Evolutionary conservation across 2,113 vertebrate species (phyloP).

Genomic region (Archilochus colubris): DNA sequence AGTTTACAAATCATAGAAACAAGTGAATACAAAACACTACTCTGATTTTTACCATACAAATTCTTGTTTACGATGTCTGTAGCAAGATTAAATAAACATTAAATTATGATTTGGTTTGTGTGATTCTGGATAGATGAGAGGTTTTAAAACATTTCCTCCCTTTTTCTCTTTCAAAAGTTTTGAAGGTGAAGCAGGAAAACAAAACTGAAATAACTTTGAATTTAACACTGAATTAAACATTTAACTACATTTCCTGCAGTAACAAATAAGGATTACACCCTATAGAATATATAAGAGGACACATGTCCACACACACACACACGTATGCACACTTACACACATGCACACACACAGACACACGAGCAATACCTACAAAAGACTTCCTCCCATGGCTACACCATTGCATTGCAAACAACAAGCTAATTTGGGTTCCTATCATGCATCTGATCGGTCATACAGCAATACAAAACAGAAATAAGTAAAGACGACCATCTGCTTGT

Average conservation of each 20-base stretch:
- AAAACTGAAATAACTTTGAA: conserved; percentile 28
- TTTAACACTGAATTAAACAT: not conserved
- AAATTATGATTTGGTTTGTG: conserved; percentile 22
- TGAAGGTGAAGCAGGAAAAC: conserved; percentile 35
- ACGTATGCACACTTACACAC: not conserved
- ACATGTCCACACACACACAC: not conserved
- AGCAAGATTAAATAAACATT: conserved; percentile 25
- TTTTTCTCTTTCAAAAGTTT: conserved; percentile 29
- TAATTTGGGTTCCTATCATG: conserved; percentile 99
- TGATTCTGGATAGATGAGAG: not conserved
- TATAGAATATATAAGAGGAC: conserved; percentile 1
- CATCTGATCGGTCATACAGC: conserved; percentile 99
- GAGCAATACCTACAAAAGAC: conserved; percentile 68
- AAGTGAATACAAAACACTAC: conserved; percentile 14
- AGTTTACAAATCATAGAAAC: conserved; percentile 36
- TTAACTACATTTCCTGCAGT: conserved; percentile 1
- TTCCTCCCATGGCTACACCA: conserved; percentile 87
- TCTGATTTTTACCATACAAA: conserved; percentile 43
- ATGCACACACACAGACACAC: not conserved
- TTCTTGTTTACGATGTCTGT: conserved; percentile 23
- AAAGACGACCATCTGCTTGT: conserved; percentile 99
- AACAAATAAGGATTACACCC: conserved; percentile 47
- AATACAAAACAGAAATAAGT: conserved; percentile 99
- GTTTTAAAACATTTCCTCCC: not conserved
- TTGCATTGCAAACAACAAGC: conserved; percentile 98